phyloP scores from a whole-genome alignment of 2,888 invertebrate genomes.

The Philaethria dido region DNA sequence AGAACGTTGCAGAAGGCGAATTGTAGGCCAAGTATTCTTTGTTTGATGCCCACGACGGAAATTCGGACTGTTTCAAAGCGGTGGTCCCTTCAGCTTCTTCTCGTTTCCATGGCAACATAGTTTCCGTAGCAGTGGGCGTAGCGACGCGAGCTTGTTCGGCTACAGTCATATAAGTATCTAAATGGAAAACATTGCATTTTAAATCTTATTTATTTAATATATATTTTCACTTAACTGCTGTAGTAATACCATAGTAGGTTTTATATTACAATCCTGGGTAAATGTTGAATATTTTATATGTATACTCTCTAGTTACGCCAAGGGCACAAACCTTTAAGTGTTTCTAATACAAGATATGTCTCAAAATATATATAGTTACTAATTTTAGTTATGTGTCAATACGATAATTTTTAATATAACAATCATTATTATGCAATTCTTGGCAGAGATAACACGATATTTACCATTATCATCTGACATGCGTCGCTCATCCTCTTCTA shows the following conservation, averaged over 20 bases:
- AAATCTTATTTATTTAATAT: not conserved
- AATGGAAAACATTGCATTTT: not conserved
- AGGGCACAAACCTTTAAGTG: too few species aligned
- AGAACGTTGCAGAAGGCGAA: conserved; percentile 95
- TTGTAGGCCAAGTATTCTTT: conserved; percentile 96
- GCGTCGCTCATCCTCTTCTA: conserved; percentile 79
- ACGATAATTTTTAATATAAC: too few species aligned
- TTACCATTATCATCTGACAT: conserved; percentile 77
- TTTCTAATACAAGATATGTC: too few species aligned
- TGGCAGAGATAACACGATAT: too few species aligned
- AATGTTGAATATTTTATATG: too few species aligned
- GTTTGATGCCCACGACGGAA: conserved; percentile 97
- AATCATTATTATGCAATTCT: too few species aligned
- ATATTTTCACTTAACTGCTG: not conserved
- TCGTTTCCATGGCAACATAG: conserved; percentile 96
- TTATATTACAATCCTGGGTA: too few species aligned
- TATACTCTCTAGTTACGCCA: too few species aligned
- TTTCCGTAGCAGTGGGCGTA: conserved; percentile 94
- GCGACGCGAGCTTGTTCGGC: conserved; percentile 90
- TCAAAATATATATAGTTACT: too few species aligned
- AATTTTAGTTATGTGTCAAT: too few species aligned
- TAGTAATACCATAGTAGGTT: too few species aligned
- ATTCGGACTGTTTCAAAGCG: conserved; percentile 92
- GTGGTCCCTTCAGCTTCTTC: conserved; percentile 89
- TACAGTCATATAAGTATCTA: conserved; percentile 77